phyloP scores from a whole-genome alignment of 2,113 vertebrate species.

The Vulpes vulpes region DNA sequence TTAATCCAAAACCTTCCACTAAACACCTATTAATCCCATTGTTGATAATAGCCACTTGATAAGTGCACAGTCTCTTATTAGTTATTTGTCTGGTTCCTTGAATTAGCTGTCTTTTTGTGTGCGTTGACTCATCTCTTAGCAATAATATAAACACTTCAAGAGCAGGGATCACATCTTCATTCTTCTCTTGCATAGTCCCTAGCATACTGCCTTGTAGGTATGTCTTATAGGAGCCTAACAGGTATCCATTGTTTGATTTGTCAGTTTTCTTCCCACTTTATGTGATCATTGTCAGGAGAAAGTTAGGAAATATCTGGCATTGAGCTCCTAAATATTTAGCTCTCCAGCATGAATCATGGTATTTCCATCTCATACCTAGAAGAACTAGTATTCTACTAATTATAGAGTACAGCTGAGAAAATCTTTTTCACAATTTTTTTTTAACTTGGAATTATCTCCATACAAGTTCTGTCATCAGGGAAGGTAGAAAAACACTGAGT shows the following conservation, averaged over 20 bases:
- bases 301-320: slow-evolving; percentile 27
- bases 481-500: slow-evolving; percentile 28
- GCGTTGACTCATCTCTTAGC: neutral
- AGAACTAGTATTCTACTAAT: slow-evolving; percentile 49
- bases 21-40: neutral
- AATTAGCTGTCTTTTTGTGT: neutral
- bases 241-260: neutral
- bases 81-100: neutral
- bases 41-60: neutral
- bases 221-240: neutral
- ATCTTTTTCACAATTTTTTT: neutral
- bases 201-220: neutral
- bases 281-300: neutral
- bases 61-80: neutral
- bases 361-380: slow-evolving; percentile 36
- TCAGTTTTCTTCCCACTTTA: slow-evolving; percentile 41
- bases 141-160: neutral
- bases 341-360: neutral
- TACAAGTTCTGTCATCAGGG: neutral
- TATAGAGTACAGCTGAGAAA: neutral
- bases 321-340: slow-evolving; percentile 62
- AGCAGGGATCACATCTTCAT: neutral
- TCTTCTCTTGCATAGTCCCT: neutral
- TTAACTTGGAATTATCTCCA: neutral
- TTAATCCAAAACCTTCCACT: neutral